These are phyloP conservation scores for Tholera decimalis DNA, from an alignment of 2,888 invertebrate genomes.

Conservation along the genomic window DNA sequence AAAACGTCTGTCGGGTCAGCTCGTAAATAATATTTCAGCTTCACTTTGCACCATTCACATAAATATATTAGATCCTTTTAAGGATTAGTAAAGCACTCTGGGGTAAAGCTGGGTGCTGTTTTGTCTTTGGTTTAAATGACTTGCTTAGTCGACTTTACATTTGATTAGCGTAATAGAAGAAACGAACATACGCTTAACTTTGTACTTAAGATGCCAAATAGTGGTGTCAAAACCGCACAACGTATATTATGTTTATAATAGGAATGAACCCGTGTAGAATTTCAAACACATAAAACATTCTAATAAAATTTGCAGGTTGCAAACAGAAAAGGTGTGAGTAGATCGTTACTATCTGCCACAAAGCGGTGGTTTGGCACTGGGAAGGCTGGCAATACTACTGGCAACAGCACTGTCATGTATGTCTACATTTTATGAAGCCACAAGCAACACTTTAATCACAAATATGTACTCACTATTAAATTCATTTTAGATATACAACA, in stretches of 20 bases:
- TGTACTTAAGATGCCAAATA: neutral
- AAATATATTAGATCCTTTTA: no score
- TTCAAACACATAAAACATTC: neutral
- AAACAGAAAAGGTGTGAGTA: conserved; percentile 97
- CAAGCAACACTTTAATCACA: neutral
- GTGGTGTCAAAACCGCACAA: neutral
- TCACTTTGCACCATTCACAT: no score
- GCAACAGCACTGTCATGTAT: conserved; percentile 96
- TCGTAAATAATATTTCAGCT: no score
- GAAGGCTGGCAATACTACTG: conserved; percentile 95
- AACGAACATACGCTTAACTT: neutral
- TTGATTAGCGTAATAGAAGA: neutral
- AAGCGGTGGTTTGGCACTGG: conserved; percentile 98
- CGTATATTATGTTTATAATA: neutral
- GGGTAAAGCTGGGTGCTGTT: neutral
- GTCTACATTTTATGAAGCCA: conserved; percentile 71
- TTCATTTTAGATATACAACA: conserved; percentile 93
- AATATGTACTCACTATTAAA: neutral
- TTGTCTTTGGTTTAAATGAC: neutral
- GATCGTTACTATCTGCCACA: conserved; percentile 98
- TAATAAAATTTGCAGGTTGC: conserved; percentile 90
- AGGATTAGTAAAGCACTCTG: neutral
- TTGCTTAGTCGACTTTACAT: neutral
- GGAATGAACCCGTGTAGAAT: neutral
- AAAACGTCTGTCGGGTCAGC: no score